A percentile compares a stretch with the other conserved stretches of the same genome.
These are phyloP conservation scores for Chelonia mydas DNA, from an alignment of 2,797 vertebrate genomes.

Conservation along the genomic window DNA sequence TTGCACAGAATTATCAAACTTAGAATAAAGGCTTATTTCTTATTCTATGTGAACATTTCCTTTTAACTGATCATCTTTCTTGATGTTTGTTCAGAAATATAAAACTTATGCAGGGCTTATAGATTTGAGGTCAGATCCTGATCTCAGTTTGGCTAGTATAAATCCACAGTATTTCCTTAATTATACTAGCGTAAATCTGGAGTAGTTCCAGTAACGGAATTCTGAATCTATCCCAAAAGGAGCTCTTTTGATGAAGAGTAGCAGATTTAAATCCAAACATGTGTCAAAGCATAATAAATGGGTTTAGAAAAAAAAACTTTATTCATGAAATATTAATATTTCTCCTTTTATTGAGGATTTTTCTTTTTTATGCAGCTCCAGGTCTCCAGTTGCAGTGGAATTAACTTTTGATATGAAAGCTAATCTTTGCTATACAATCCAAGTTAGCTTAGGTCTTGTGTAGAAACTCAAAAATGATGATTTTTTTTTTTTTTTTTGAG, in stretches of 20 bases:
- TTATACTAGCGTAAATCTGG: too few relatives aligned
- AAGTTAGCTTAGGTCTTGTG: background rate
- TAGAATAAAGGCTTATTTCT: constrained; percentile 71
- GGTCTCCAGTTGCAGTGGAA: background rate
- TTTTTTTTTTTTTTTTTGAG: background rate
- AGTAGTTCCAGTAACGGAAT: background rate
- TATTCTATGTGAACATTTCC: constrained; percentile 66
- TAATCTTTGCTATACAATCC: background rate
- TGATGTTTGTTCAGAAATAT: constrained; percentile 76
- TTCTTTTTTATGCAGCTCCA: constrained; percentile 36
- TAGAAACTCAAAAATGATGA: constrained; percentile 40
- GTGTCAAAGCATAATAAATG: constrained; percentile 20
- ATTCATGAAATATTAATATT: constrained; percentile 30
- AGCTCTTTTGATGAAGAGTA: constrained; percentile 36
- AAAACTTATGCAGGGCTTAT: constrained; percentile 69
- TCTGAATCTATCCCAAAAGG: constrained; percentile 1
- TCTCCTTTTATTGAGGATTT: constrained; percentile 46
- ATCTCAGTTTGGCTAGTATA: constrained; percentile 42
- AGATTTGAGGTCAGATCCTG: constrained; percentile 50
- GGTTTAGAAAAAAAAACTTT: constrained; percentile 49
- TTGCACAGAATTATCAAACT: constrained; percentile 73
- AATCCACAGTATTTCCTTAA: constrained; percentile 44
- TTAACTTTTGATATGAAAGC: constrained; percentile 49
- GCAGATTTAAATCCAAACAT: constrained; percentile 58
- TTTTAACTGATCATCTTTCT: constrained; percentile 67